Conservation (phyloP, 2,113 vertebrate genomes). For the Shinisaurus crocodilurus region DNA sequence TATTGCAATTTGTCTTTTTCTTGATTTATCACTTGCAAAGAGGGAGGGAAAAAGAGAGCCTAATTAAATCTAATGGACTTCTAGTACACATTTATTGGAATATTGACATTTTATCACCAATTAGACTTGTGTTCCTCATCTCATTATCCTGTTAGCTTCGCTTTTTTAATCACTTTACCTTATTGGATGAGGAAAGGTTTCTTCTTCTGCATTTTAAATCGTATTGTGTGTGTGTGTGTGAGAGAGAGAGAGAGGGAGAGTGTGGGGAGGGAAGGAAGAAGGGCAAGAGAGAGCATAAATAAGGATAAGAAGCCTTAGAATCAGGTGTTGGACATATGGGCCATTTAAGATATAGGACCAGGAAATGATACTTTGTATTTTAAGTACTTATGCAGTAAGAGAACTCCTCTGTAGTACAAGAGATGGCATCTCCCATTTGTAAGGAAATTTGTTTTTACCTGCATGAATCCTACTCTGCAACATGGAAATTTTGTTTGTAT, state of each 20-base stretch:
- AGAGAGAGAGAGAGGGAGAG: not conserved
- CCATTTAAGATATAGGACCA: fast-evolving
- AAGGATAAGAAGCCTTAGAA: not conserved
- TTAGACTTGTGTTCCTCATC: slow-evolving; percentile 62
- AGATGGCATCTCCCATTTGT: slow-evolving; percentile 27
- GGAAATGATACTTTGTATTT: slow-evolving; percentile 24
- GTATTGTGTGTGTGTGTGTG: slow-evolving; percentile 12
- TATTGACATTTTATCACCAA: slow-evolving; percentile 73
- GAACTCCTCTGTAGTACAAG: not conserved
- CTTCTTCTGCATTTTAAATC: slow-evolving; percentile 32
- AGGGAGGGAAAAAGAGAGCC: slow-evolving; percentile 56
- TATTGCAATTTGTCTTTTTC: slow-evolving; percentile 48
- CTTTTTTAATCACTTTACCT: slow-evolving; percentile 57
- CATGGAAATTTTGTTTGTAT: not conserved
- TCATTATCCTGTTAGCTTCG: slow-evolving; percentile 54
- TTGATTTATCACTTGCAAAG: slow-evolving; percentile 70
- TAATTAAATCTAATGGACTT: slow-evolving; percentile 72
- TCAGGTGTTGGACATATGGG: slow-evolving; percentile 14
- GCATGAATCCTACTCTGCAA: not conserved
- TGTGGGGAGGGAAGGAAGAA: not conserved
- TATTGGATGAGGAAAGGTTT: slow-evolving; percentile 52
- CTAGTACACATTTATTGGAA: slow-evolving; percentile 59
- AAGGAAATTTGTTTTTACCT: slow-evolving; percentile 1
- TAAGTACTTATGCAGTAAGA: not conserved
- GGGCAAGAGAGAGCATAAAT: not conserved